A percentile compares a stretch with the other conserved stretches of the same genome.
phyloP scores from a whole-genome alignment of 2,888 invertebrate genomes.

The Drosophila eohydei region DNA sequence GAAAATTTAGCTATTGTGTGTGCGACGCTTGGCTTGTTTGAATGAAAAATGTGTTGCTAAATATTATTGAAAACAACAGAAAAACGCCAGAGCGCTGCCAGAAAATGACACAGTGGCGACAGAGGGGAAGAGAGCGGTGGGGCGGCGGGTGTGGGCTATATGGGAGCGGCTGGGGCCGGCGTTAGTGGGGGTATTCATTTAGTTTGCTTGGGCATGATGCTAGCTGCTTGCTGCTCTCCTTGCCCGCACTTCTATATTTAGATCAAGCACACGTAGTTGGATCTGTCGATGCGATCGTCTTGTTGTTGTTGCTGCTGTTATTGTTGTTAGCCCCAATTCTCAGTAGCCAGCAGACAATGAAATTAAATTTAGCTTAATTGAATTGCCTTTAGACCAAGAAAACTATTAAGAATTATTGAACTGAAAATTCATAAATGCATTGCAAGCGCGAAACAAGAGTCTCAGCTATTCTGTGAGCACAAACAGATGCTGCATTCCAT shows the following conservation, averaged over 20 bases:
- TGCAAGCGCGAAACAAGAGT: conserved; percentile 31
- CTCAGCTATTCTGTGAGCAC: conserved; percentile 15
- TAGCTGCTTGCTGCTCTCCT: conserved; percentile 49
- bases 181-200: conserved; percentile 32
- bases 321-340: conserved; percentile 59
- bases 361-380: conserved; percentile 61
- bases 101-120: conserved; percentile 1
- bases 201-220: conserved; percentile 61
- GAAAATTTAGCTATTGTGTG: conserved; percentile 32
- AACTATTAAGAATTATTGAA: conserved; percentile 25
- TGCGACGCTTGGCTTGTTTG: conserved; percentile 34
- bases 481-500: conserved; percentile 26
- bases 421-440: conserved; percentile 43
- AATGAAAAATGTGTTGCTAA: conserved; percentile 62
- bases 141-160: not conserved
- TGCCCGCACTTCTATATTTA: conserved; percentile 64
- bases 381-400: conserved; percentile 49
- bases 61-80: conserved; percentile 69
- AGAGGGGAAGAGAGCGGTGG: not conserved
- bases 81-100: conserved; percentile 45
- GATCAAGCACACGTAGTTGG: conserved; percentile 77
- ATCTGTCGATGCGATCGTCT: conserved; percentile 65
- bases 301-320: conserved; percentile 35
- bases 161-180: conserved; percentile 1
- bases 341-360: conserved; percentile 58